Conservation (phyloP, 2,888 invertebrate genomes). For the Aelia acuminata region DNA sequence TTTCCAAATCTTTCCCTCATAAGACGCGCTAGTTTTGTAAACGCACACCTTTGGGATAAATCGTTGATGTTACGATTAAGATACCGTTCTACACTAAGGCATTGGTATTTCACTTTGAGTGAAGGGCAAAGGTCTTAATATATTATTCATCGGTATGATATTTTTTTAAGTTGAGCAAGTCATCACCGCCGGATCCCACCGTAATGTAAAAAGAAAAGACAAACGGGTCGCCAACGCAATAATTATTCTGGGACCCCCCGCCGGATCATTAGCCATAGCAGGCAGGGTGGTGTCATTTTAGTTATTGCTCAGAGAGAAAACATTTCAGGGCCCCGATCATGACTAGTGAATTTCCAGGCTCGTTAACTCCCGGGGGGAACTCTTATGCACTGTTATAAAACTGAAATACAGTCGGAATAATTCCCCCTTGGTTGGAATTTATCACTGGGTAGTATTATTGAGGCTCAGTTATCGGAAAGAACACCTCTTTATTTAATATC, state of each 20-base stretch:
- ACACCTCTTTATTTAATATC: not conserved
- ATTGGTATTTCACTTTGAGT: not conserved
- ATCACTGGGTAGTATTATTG: not conserved
- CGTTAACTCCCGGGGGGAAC: not conserved
- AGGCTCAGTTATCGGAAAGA: not conserved
- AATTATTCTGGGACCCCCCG: not conserved
- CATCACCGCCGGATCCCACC: not conserved
- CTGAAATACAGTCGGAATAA: not conserved
- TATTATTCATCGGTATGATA: not conserved
- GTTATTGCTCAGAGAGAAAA: constrained; percentile 1
- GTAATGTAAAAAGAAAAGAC: constrained; percentile 4
- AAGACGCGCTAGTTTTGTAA: too few species aligned
- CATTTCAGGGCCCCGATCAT: not conserved
- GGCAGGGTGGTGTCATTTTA: not conserved
- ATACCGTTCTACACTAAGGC: not conserved
- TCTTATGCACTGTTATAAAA: not conserved
- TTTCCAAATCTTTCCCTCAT: too few species aligned
- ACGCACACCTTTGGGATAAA: too few species aligned
- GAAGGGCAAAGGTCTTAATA: not conserved
- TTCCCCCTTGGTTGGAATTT: not conserved
- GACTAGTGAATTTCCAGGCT: constrained; percentile 1
- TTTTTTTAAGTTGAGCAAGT: not conserved
- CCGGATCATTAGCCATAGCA: not conserved
- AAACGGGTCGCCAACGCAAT: not conserved
- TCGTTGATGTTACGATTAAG: too few species aligned